Percentiles rank a stretch among this genome's conserved stretches.
Evolutionary conservation across 2,113 vertebrate genomes (phyloP).

Genomic region (Bos javanicus): DNA sequence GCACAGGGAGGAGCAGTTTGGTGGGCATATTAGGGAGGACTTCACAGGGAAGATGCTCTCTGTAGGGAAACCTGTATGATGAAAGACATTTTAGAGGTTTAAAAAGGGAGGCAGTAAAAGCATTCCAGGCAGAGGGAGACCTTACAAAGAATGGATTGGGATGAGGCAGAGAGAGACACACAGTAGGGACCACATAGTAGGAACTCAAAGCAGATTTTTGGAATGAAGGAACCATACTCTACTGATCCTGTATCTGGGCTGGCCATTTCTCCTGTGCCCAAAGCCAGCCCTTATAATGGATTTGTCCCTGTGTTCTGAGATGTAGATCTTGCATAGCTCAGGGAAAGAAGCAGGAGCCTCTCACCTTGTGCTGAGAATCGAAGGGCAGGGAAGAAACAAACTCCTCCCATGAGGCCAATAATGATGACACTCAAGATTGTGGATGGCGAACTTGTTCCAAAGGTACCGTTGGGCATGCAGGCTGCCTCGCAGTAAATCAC

Average conservation of each 20-base stretch:
- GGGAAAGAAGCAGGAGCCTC: neutral
- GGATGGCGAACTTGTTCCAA: slow-evolving; percentile 11
- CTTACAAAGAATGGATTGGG: neutral
- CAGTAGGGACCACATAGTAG: neutral
- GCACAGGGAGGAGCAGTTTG: neutral
- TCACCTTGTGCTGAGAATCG: slow-evolving; percentile 44
- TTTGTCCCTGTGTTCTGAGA: neutral
- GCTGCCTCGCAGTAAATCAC: neutral
- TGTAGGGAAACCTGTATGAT: neutral
- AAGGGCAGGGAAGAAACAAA: slow-evolving; percentile 62
- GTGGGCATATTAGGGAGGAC: neutral
- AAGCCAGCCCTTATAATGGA: neutral
- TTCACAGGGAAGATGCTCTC: neutral
- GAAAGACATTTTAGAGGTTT: neutral
- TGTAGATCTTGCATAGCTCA: neutral
- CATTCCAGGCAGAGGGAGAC: neutral
- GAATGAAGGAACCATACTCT: neutral
- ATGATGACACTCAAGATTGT: slow-evolving; percentile 20
- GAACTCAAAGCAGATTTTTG: neutral
- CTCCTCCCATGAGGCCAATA: slow-evolving; percentile 23
- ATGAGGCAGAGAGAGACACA: too few relatives aligned
- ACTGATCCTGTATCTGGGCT: neutral
- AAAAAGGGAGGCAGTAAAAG: neutral
- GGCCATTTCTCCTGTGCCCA: neutral
- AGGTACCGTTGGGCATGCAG: neutral